Evolutionary conservation across 2,797 vertebrate genomes (phyloP), one percentile per base, ranked within the genome.

Genomic region (Buphagus erythrorhynchus): DNA sequence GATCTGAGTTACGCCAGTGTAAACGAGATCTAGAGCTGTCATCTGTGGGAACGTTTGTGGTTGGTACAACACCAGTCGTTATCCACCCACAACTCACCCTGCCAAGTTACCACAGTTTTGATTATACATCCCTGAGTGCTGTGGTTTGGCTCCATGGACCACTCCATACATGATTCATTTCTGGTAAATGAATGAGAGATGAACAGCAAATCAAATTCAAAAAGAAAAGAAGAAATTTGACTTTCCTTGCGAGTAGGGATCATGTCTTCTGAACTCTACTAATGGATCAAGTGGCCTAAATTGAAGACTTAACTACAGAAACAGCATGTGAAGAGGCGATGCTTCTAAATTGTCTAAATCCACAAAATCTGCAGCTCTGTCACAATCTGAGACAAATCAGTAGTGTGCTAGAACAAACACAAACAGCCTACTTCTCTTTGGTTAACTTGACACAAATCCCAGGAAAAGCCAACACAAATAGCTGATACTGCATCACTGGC

Each of bases 1-100:
- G 35, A 29, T 7, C 26, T 2, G 4, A 1, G 17, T 26, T 3
- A 19, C 0, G 0, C 18, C 7, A 4, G n/a, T 9, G 43, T 8
- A 6, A 48, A 17, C 1, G 2, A 35, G 26, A 24, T 0, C 6
- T 1, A 5, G 48, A 31, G 54, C 65, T 6, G 17, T 2, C 22
- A 31, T 6, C 10, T 22, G 25, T 11, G 57, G 2, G 0, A 4
- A 2, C 1, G 10, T 8, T 14, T 29, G 33, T 6, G 43, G 28
- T 7, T 9, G 13, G 14, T 18, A 9, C 36, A 65, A 10, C 16
- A 26, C 17, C 24, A 69, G 22, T 16, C 3, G 0, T 42, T 16
- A 46, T 1, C 31, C 18, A 49, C 61, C 71, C 8, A 2, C 77
- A 54, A 58, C 10, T 19, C 58, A 35, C 10, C 59, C 85, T 63